Base-by-base conservation (phyloP, 1,140 invertebrate species). In the Sminthurinus signatus region DNA sequence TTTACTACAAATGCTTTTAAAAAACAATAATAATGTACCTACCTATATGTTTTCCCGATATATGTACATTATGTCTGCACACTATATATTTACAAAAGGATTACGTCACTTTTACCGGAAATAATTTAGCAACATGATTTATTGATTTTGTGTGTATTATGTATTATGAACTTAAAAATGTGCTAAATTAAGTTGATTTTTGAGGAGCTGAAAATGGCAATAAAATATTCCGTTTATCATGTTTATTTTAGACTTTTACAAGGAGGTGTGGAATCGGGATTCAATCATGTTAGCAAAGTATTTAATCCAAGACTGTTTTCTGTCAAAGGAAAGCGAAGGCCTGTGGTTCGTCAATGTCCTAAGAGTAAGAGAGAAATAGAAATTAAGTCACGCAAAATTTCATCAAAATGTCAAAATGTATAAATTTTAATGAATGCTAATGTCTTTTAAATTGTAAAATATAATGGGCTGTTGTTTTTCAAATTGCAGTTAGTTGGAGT, bases 311-410 rank as follows among this genome's bases (percentile, higher is more conserved):
- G 82, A 10, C 75, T 94, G 43, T 88, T 86, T 73, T 81, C 85
- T 50, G 81, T 91, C 28, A 85, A 83, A 68, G 88, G 88, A 1
- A 81, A 86, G 44, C 78, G 84, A 28, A 77, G 78, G 12, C 87
- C 87, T 0, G 78, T 87, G 1, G 72, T 89, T 14, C 81, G 80
- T 8, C 84, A 90, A 76, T 77, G 89, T 70, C 79, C 83, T 31
- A 80, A 79, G 23, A 31, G 54, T 56, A 39, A 25, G n/a, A 28
- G 8, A 48, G 44, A 5, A 36, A 36, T 36, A 36, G 32, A 36
- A 36, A 36, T 36, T 36, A 8, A 36, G n/a, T n/a, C n/a, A n/a
- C n/a, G n/a, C n/a, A n/a, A n/a, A n/a, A n/a, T n/a, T n/a, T n/a
- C n/a, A n/a, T 42, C 39, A 42, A 12, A 42, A 42, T 42, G 39